Evolutionary conservation across 2,888 invertebrate species (phyloP).

Genomic region (Hipparchia semele): DNA sequence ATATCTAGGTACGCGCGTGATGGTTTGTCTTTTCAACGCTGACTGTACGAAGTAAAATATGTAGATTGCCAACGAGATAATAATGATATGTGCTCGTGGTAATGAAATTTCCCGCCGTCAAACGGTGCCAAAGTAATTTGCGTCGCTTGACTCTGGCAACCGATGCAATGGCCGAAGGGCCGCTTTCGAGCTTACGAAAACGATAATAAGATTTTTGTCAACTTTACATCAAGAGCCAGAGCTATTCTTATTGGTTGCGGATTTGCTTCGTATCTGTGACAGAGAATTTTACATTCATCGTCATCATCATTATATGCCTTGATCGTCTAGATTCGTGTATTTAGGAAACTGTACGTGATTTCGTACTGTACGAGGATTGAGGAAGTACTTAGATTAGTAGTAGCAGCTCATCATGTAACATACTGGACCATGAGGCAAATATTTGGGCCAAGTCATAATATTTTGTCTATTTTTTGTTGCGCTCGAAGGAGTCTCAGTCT

Average conservation of each 20-base stretch:
- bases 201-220: constrained; percentile 75
- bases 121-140: constrained; percentile 83
- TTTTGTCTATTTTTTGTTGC: neutral
- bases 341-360: neutral
- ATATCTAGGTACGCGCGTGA: neutral
- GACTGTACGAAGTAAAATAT: constrained; percentile 74
- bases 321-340: neutral
- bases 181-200: constrained; percentile 81
- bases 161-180: constrained; percentile 72
- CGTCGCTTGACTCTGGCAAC: constrained; percentile 79
- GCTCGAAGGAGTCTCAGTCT: neutral
- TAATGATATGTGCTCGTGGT: constrained; percentile 83
- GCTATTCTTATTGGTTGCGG: neutral
- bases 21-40: neutral
- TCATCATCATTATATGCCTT: neutral
- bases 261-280: neutral
- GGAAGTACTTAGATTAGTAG: neutral
- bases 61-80: constrained; percentile 82
- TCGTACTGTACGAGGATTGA: no score
- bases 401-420: neutral
- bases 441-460: neutral
- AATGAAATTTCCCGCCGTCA: constrained; percentile 84
- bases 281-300: neutral
- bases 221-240: constrained; percentile 49
- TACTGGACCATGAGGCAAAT: neutral